phyloP scores from a whole-genome alignment of 2,797 vertebrate genomes.

The Chelidonichthys spinosus region DNA sequence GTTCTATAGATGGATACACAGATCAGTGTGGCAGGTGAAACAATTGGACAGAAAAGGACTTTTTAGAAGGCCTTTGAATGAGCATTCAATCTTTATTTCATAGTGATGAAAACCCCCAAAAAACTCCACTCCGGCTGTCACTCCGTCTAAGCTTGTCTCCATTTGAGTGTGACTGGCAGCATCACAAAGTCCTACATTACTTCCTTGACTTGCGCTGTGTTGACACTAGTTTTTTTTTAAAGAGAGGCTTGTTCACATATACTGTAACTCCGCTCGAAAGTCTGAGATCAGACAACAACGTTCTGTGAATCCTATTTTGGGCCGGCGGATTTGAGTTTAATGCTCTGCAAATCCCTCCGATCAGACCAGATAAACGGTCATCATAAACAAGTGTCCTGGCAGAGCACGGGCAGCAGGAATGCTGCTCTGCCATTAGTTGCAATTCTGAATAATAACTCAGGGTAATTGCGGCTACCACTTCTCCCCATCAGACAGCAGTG shows the following conservation, averaged over 20 bases:
- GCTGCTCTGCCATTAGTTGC: conserved; percentile 8
- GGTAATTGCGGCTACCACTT: conserved; percentile 12
- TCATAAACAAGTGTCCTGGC: conserved; percentile 23
- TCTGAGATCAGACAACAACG: conserved; percentile 23
- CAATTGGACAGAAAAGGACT: background rate
- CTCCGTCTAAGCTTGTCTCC: conserved; percentile 2
- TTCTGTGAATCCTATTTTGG: conserved; percentile 34
- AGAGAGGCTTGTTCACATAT: conserved; percentile 9
- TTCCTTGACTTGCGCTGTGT: conserved; percentile 16
- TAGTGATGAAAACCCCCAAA: background rate
- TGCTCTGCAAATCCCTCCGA: conserved; percentile 57
- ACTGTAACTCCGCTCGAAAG: background rate
- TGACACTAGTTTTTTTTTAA: background rate
- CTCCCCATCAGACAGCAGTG: conserved; percentile 29
- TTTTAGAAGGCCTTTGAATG: background rate
- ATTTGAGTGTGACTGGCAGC: conserved; percentile 18
- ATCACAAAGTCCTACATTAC: conserved; percentile 20
- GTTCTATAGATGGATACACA: background rate
- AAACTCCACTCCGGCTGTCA: background rate
- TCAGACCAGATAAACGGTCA: conserved; percentile 45
- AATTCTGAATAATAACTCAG: conserved; percentile 45
- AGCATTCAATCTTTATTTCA: background rate
- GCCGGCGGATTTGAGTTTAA: conserved; percentile 38
- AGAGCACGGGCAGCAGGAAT: conserved; percentile 11
- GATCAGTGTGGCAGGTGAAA: background rate